Percentiles rank a stretch among this genome's conserved stretches.
Conservation (phyloP, 2,113 vertebrate species). For the Pica pica region DNA sequence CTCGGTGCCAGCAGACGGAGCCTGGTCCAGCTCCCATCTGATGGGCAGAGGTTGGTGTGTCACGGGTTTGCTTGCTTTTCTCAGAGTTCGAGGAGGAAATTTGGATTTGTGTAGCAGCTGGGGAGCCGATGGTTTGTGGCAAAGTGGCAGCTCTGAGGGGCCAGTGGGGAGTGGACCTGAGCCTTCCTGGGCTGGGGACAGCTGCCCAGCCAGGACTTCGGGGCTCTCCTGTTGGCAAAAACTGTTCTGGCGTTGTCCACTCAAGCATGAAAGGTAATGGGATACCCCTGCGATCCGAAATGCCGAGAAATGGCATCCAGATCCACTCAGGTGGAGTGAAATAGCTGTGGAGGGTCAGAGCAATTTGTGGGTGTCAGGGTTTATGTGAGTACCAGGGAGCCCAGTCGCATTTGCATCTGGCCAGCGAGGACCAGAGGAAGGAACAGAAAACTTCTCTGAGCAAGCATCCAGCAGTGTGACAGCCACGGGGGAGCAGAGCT, state of each 20-base stretch:
- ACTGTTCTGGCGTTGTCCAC: neutral
- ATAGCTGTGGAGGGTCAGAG: neutral
- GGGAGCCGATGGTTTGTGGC: neutral
- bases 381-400: rapidly evolving
- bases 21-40: neutral
- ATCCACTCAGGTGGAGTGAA: neutral
- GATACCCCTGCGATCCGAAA: neutral
- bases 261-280: neutral
- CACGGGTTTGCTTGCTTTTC: neutral
- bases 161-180: rapidly evolving
- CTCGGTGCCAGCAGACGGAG: neutral
- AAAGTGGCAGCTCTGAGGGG: rapidly evolving
- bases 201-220: rapidly evolving
- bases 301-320: neutral
- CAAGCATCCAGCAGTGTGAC: neutral
- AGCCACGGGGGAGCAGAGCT: neutral
- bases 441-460: neutral
- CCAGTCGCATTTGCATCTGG: rapidly evolving
- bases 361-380: neutral
- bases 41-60: neutral
- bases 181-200: rapidly evolving
- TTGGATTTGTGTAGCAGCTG: neutral
- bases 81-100: rapidly evolving
- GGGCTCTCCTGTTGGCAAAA: neutral
- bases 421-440: neutral